Conservation (phyloP, 2,888 invertebrate species). For the Perizoma affinitatum region DNA sequence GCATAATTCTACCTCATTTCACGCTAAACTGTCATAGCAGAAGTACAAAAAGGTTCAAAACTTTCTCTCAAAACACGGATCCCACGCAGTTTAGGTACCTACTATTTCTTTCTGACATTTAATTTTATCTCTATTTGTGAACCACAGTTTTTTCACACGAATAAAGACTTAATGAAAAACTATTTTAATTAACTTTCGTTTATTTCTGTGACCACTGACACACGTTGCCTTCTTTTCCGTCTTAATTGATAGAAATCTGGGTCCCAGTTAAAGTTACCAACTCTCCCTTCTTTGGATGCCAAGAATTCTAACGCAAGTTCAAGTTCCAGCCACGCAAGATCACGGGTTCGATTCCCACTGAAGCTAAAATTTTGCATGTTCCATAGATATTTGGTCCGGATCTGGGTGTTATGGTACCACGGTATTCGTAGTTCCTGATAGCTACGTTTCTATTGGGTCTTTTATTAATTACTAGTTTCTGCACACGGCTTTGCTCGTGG, state of each 20-base stretch:
- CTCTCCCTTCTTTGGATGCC: no score
- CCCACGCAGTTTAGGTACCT: conserved; percentile 4
- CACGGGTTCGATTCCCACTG: no score
- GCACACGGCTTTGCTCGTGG: no score
- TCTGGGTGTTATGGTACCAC: no score
- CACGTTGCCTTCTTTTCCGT: neutral
- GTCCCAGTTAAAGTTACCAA: neutral
- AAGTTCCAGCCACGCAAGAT: no score
- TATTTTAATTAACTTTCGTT: conserved; percentile 13
- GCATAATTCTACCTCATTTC: conserved; percentile 8
- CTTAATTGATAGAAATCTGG: conserved; percentile 1
- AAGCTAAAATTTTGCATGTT: no score
- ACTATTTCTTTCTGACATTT: neutral
- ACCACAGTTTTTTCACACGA: conserved; percentile 15
- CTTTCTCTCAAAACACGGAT: conserved; percentile 15
- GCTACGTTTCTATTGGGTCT: no score
- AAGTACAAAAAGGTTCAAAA: conserved; percentile 2
- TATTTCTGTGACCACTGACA: conserved; percentile 1
- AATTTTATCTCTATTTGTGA: conserved; percentile 10
- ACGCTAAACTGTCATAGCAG: conserved; percentile 10
- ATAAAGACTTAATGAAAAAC: conserved; percentile 12
- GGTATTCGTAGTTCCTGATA: no score
- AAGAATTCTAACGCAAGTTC: no score
- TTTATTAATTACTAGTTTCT: no score
- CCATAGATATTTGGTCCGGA: no score